A percentile compares a stretch with the other conserved stretches of the same genome.
Conservation (phyloP, 2,888 invertebrate genomes). For the Lasioglossum pauxillum region DNA sequence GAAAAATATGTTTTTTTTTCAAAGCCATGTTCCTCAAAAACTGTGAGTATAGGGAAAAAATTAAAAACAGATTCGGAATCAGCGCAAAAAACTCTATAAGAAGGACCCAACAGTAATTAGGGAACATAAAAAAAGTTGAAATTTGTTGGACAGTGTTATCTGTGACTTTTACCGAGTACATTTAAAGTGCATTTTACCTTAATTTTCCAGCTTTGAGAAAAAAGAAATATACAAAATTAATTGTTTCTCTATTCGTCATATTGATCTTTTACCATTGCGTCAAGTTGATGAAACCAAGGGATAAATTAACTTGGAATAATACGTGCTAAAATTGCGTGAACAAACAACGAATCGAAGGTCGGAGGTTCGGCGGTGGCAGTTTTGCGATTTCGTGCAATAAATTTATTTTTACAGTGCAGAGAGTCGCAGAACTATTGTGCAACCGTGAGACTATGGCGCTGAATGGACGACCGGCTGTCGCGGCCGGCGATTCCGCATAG, state of each 20-base stretch:
- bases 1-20: too few species aligned
- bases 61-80: too few species aligned
- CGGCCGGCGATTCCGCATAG: constrained; percentile 46
- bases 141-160: too few species aligned
- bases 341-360: neutral
- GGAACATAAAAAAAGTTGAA: too few species aligned
- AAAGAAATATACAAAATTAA: too few species aligned
- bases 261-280: too few species aligned
- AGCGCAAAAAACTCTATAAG: too few species aligned
- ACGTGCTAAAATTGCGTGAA: neutral
- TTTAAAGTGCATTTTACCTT: too few species aligned
- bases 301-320: neutral
- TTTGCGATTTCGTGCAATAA: neutral
- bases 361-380: neutral
- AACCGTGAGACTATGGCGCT: constrained; percentile 9
- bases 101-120: too few species aligned
- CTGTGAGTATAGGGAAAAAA: too few species aligned
- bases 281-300: too few species aligned
- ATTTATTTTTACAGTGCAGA: neutral
- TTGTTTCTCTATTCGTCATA: neutral
- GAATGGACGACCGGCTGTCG: constrained; percentile 26
- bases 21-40: too few species aligned
- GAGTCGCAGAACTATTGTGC: neutral
- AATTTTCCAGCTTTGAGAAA: neutral
- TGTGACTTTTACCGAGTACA: neutral